phyloP scores from a whole-genome alignment of 1,140 invertebrate genomes.

The Macrobrachium nipponense region DNA sequence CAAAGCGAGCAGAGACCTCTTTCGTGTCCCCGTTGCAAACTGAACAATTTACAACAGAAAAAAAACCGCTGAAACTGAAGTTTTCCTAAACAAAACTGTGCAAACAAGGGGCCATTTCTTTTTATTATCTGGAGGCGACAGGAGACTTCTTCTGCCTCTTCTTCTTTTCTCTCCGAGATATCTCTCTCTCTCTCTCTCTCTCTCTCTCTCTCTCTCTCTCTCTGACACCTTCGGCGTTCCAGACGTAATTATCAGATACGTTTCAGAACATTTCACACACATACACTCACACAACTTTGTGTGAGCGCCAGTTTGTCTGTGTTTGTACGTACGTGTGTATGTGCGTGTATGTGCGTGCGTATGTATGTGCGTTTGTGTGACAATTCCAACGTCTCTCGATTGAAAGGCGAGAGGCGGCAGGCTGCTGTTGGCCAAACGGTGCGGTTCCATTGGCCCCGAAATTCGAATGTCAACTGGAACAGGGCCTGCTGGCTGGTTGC shows the following conservation, averaged over 20 bases:
- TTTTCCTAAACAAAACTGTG: too few species aligned
- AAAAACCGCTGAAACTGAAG: too few species aligned
- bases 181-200: slow-evolving; percentile 5
- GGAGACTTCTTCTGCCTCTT: not conserved
- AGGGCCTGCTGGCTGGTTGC: not conserved
- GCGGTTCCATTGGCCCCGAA: too few species aligned
- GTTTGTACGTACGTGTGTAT: not conserved
- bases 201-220: not conserved
- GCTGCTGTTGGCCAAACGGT: too few species aligned
- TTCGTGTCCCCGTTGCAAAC: too few species aligned
- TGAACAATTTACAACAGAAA: too few species aligned
- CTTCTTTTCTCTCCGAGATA: not conserved
- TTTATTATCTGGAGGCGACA: not conserved
- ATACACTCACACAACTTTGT: slow-evolving; percentile 8
- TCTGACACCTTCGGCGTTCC: not conserved
- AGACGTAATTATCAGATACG: too few species aligned
- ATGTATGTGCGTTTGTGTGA: not conserved
- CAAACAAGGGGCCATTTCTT: too few species aligned
- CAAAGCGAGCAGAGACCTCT: too few species aligned
- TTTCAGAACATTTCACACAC: not conserved
- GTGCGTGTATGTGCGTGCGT: not conserved
- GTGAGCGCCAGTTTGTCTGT: not conserved
- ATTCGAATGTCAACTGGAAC: too few species aligned
- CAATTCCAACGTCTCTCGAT: not conserved
- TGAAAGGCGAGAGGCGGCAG: too few species aligned